phyloP scores from a whole-genome alignment of 2,888 invertebrate species.

The Dolichomitus sp. region DNA sequence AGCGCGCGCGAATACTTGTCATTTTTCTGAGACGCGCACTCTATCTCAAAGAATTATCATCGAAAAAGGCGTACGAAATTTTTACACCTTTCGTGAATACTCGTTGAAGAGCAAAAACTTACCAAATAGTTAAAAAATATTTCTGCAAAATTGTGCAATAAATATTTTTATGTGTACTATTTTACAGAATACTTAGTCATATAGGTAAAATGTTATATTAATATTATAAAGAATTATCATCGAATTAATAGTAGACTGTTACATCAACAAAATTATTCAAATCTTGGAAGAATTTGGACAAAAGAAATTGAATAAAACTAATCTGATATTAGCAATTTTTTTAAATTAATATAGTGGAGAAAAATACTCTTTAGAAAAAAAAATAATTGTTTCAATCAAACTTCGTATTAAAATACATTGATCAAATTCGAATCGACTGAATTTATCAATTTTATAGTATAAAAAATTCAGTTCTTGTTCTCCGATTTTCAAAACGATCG shows the following conservation, averaged over 20 bases:
- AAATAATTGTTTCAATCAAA: background rate
- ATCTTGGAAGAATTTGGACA: no score
- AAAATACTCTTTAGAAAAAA: no score
- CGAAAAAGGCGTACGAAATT: background rate
- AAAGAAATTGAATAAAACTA: no score
- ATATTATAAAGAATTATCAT: no score
- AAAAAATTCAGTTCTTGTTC: background rate
- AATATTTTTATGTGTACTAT: no score
- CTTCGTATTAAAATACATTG: background rate
- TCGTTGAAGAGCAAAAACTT: background rate
- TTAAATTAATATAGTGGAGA: no score
- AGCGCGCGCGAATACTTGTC: conserved; percentile 6
- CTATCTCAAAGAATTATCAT: background rate
- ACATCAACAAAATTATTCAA: no score
- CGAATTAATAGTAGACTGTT: no score
- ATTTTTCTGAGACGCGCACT: background rate
- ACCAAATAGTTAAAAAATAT: background rate
- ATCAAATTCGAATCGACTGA: background rate
- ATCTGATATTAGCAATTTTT: no score
- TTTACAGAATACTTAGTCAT: no score
- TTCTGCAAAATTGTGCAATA: no score
- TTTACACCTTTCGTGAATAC: conserved; percentile 3
- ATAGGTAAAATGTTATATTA: no score
- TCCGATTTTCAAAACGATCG: conserved; percentile 7
- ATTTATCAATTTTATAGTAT: background rate